Base-by-base conservation (phyloP, 2,797 vertebrate genomes). In the Helarctos malayanus region DNA sequence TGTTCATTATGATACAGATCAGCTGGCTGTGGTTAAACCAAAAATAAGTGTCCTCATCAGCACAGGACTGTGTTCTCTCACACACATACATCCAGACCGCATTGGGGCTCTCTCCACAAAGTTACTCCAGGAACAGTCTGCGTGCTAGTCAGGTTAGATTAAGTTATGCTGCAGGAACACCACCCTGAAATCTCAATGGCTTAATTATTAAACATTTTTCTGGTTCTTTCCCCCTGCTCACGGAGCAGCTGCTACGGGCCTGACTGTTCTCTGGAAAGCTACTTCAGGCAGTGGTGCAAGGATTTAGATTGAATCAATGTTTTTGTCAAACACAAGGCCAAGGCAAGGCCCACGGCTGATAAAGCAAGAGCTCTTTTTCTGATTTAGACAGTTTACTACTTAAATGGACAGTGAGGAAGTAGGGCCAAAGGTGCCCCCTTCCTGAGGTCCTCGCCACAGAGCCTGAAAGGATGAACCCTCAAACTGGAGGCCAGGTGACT, bases 41-140 rank as follows among this genome's bases (percentile, higher is more conserved):
- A 65, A 61, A 81, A 47, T 23, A 41, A 73, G 45, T 32, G 59
- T 47, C 18, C 21, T 68, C 25, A 52, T 59, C 5, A 49, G 45
- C 5, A 52, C 0, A 11, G 91, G 35, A 4, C 19, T 27, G 3
- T 3, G 23, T 68, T 27, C 63, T n/a, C 52, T 49, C 38, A 3
- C 18, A n/a, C 7, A 3, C 1, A 0, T 9, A 2, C 5, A 3
- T 38, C 49, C 21, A 19, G 7, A 15, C 21, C 63, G 15, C 7
- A 2, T 0, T 4, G 41, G 21, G 25, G 21, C n/a, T 32, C 84
- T 45, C 7, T 61, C 18, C 29, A 7, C 0, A 2, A 8, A 23
- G 25, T 6, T 11, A 63, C n/a, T 25, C 29, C 32, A 3, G 35
- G 59, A 15, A 73, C 71, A 75, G 41, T 8, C 7, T 0, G 1